Evolutionary conservation across 2,888 invertebrate genomes (phyloP).

Genomic region (Zele albiditarsus): DNA sequence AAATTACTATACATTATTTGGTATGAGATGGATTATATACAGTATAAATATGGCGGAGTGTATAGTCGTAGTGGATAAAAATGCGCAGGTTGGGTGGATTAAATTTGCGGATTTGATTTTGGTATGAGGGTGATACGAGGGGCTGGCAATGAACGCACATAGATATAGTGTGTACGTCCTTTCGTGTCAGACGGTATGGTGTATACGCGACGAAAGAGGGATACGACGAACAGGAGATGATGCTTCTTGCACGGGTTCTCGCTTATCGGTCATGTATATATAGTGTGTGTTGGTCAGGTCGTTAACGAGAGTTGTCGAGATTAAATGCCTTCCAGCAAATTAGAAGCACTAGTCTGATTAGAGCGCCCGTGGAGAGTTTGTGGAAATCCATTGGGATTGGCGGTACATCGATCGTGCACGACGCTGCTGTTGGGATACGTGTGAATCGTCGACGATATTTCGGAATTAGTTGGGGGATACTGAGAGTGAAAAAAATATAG

Average conservation of each 20-base stretch:
- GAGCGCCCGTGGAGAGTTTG: conserved; percentile 11
- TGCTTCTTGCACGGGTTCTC: conserved; percentile 31
- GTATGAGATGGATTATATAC: too few relatives aligned
- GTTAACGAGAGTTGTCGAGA: conserved; percentile 70
- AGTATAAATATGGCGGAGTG: too few relatives aligned
- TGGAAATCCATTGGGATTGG: conserved; percentile 21
- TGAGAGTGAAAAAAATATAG: background rate
- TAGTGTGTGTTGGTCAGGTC: conserved; percentile 70
- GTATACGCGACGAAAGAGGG: too few relatives aligned
- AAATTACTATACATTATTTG: too few relatives aligned
- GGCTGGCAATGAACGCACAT: too few relatives aligned
- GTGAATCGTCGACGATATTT: background rate
- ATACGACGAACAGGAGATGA: conserved; percentile 19
- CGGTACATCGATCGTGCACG: conserved; percentile 11
- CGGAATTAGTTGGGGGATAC: background rate
- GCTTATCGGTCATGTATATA: conserved; percentile 28
- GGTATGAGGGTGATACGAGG: background rate
- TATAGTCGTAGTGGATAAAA: too few relatives aligned
- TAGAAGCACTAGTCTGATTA: conserved; percentile 25
- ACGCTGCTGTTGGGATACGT: background rate
- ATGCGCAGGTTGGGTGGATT: too few relatives aligned
- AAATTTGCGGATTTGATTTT: background rate
- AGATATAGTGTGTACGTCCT: too few relatives aligned
- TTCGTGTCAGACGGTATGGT: too few relatives aligned
- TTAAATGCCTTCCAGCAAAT: conserved; percentile 58